A percentile compares a stretch with the other conserved stretches of the same genome.
These are phyloP conservation scores for Carettochelys insculpta DNA, from an alignment of 2,113 vertebrate species.

Conservation along the genomic window DNA sequence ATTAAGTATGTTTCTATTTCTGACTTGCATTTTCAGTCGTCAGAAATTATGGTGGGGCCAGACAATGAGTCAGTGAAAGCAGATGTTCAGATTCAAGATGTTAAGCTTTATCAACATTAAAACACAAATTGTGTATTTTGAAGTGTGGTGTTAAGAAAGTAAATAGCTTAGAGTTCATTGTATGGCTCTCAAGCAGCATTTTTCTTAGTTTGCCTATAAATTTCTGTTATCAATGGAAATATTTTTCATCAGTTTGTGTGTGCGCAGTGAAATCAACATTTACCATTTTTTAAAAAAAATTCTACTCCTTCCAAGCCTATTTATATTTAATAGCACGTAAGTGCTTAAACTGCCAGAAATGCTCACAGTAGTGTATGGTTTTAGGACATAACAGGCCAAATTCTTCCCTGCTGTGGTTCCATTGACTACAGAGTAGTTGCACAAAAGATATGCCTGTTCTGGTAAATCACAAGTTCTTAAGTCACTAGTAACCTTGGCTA, in stretches of 20 bases:
- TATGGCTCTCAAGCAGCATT: neutral
- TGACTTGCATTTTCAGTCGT: neutral
- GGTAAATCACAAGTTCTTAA: neutral
- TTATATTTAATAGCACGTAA: slow-evolving; percentile 23
- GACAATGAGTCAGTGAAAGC: neutral
- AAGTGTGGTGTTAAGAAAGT: neutral
- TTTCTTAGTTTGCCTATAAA: neutral
- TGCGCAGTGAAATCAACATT: neutral
- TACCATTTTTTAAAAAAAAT: neutral
- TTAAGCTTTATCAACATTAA: neutral
- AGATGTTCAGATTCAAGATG: neutral
- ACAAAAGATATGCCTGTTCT: neutral
- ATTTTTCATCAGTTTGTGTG: neutral
- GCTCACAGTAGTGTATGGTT: slow-evolving; percentile 34
- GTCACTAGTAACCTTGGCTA: slow-evolving; percentile 23
- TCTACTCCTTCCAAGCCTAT: neutral
- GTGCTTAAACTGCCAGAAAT: slow-evolving; percentile 36
- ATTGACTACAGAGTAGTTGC: slow-evolving; percentile 9
- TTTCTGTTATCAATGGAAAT: neutral
- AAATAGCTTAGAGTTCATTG: neutral
- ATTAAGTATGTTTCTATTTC: neutral
- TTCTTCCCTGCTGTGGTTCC: slow-evolving; percentile 11
- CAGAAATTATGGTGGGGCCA: neutral
- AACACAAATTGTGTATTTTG: neutral
- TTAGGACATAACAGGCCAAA: slow-evolving; percentile 33